Evolutionary conservation across 2,888 invertebrate genomes (phyloP).

Genomic region (Smittia sp.): DNA sequence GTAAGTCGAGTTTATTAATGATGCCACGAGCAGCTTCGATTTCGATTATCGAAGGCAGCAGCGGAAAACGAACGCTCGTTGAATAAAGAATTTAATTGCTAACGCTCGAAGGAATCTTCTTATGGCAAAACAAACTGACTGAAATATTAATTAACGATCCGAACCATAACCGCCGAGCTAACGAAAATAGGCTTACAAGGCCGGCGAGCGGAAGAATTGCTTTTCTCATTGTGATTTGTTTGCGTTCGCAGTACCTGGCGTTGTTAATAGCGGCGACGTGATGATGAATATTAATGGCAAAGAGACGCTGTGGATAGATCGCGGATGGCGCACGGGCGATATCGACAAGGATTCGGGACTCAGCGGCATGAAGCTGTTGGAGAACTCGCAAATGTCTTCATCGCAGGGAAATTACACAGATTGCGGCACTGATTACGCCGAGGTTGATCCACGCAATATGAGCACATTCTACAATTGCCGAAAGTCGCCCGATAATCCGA

Average conservation of each 20-base stretch:
- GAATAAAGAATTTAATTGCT: background rate
- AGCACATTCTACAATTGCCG: conserved; percentile 70
- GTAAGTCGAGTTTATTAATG: conserved; percentile 46
- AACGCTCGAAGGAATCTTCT: background rate
- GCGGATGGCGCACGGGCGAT: conserved; percentile 65
- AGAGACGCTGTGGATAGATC: conserved; percentile 68
- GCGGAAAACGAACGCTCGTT: background rate
- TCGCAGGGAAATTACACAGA: conserved; percentile 53
- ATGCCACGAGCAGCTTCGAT: background rate
- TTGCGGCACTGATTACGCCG: conserved; percentile 64
- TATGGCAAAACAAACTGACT: background rate
- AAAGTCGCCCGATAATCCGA: conserved; percentile 64
- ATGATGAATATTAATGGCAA: conserved; percentile 57
- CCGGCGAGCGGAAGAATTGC: no score
- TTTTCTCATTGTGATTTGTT: background rate
- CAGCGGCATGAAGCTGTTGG: conserved; percentile 60
- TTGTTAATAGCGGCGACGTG: conserved; percentile 55
- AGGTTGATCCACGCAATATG: conserved; percentile 64
- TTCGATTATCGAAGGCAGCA: background rate
- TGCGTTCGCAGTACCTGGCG: conserved; percentile 45
- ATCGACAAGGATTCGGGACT: conserved; percentile 61
- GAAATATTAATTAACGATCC: background rate
- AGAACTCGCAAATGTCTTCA: conserved; percentile 52
- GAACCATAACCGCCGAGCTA: no score
- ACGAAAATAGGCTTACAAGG: no score